phyloP scores from a whole-genome alignment of 2,113 vertebrate genomes.

The Neodon shergylaensis region DNA sequence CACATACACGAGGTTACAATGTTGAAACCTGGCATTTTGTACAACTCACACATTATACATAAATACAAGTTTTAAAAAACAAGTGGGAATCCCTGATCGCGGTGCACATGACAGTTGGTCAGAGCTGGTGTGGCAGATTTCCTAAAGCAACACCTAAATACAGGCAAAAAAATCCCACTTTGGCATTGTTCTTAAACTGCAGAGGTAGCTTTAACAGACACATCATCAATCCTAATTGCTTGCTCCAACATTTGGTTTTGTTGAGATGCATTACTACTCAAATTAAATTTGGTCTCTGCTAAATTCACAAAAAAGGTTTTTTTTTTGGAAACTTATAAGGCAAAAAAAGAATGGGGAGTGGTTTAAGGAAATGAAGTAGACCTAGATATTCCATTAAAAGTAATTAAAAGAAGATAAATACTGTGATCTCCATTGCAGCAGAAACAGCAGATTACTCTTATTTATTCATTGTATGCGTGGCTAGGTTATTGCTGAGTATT shows the following conservation, averaged over 20 bases:
- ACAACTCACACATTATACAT: background rate
- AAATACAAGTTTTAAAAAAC: background rate
- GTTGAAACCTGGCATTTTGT: background rate
- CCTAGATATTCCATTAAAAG: background rate
- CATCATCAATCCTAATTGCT: background rate
- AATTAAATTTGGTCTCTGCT: conserved; percentile 38
- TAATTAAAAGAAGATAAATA: conserved; percentile 7
- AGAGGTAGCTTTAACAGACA: background rate
- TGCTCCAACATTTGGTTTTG: background rate
- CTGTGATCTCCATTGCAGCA: background rate
- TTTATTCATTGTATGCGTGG: background rate
- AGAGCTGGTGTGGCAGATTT: background rate
- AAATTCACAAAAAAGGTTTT: conserved; percentile 24
- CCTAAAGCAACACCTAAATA: background rate
- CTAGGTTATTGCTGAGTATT: background rate
- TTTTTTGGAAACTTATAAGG: background rate
- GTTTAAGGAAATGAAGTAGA: conserved; percentile 2
- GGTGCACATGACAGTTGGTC: background rate
- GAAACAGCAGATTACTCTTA: background rate
- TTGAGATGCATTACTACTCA: background rate
- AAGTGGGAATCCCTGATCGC: background rate
- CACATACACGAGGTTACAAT: background rate
- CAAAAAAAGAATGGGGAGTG: background rate
- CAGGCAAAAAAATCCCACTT: background rate
- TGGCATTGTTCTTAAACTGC: background rate